These are phyloP conservation scores for Fulica atra DNA, from an alignment of 2,113 vertebrate species.

Conservation along the genomic window DNA sequence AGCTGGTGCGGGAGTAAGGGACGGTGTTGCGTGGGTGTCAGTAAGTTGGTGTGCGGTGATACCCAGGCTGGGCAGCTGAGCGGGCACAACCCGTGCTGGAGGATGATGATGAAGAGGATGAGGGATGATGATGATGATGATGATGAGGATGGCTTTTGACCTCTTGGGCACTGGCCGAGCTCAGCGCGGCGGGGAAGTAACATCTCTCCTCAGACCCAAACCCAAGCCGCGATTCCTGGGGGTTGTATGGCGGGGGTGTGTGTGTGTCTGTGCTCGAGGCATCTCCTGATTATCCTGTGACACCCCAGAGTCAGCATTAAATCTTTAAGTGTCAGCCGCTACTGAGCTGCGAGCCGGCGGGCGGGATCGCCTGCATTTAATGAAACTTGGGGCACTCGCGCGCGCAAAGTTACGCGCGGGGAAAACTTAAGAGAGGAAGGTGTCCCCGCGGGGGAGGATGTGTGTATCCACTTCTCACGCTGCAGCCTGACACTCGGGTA, in stretches of 20 bases:
- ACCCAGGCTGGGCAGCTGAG: not conserved
- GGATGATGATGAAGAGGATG: not conserved
- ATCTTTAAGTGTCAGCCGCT: not conserved
- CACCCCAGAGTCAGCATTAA: not conserved
- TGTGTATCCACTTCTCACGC: accelerated
- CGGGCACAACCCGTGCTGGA: not conserved
- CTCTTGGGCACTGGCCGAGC: not conserved
- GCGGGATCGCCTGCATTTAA: not conserved
- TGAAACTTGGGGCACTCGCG: not conserved
- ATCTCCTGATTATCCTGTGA: not conserved
- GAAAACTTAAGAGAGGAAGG: not conserved
- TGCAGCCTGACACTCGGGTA: accelerated
- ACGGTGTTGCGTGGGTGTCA: too few species aligned
- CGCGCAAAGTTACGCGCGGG: accelerated
- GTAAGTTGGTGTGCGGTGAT: not conserved
- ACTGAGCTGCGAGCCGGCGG: not conserved
- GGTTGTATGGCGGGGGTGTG: too few species aligned
- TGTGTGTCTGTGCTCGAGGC: not conserved
- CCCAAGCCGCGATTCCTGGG: not conserved
- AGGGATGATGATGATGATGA: not conserved
- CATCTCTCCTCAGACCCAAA: not conserved
- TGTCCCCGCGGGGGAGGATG: accelerated
- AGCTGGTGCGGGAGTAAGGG: not conserved
- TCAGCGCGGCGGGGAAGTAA: not conserved
- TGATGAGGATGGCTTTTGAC: not conserved